Conservation (phyloP, 2,888 invertebrate species). For the Aproaerema taeniolella region DNA sequence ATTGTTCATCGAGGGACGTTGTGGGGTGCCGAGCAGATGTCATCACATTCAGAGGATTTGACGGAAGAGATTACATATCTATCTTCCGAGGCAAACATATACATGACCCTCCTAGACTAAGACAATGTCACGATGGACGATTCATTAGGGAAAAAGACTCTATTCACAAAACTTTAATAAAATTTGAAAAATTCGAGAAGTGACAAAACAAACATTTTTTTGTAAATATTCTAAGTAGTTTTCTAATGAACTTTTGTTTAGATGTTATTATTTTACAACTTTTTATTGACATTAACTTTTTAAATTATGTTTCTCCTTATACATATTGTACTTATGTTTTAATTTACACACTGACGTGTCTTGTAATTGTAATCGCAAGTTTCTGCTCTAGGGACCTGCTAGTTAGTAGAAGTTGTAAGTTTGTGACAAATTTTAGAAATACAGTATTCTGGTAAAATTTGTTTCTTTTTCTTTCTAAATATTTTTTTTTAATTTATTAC, state of each 20-base stretch:
- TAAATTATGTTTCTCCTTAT: background rate
- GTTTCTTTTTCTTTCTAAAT: constrained; percentile 9
- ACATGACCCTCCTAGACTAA: constrained; percentile 59
- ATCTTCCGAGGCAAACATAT: constrained; percentile 66
- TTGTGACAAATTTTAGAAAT: constrained; percentile 58
- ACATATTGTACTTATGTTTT: constrained; percentile 53
- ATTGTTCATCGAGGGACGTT: constrained; percentile 67
- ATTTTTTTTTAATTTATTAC: no score
- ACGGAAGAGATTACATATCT: constrained; percentile 66
- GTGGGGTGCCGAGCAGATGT: constrained; percentile 67
- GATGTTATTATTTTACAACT: background rate
- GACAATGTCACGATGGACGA: constrained; percentile 66
- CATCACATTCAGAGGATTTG: constrained; percentile 61
- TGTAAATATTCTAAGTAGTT: no score
- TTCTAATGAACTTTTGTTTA: no score
- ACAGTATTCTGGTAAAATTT: constrained; percentile 57
- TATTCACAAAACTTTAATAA: constrained; percentile 31
- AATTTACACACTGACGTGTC: constrained; percentile 36
- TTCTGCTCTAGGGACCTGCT: constrained; percentile 66
- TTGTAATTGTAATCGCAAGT: constrained; percentile 39
- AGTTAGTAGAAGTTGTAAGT: constrained; percentile 42
- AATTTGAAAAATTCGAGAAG: constrained; percentile 8
- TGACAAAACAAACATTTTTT: no score
- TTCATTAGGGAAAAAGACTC: constrained; percentile 62
- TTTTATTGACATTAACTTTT: background rate